Base-by-base conservation (phyloP, 2,113 vertebrate genomes). In the Antidorcas marsupialis region DNA sequence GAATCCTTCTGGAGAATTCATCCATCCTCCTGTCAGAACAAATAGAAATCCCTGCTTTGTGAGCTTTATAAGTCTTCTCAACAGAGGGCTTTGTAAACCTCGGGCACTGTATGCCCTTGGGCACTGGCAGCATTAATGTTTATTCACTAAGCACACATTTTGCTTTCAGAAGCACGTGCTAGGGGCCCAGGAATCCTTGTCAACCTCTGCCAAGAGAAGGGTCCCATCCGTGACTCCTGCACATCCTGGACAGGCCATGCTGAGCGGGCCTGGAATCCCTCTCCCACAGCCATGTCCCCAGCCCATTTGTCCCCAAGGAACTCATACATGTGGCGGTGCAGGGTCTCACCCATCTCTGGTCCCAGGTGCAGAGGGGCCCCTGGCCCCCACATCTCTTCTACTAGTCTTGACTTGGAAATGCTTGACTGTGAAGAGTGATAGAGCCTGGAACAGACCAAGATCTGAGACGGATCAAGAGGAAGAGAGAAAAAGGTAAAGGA, bases 281-380 rank as follows among this genome's bases (percentile, higher is more conserved):
- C 10, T 39, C 21, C 23, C 3, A 23, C 1, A 28, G 33, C 50
- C 12, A 3, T 0, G 2, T 33, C 81, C 11, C 57, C 64, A 76
- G 83, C 36, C 15, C 6, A 1, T 55, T 25, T 11, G 13, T 62
- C 30, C 28, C 33, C 19, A 19, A 1, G 81, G 50, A 30, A 6
- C 53, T 76, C 3, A 25, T 8, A 16, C 21, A 2, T 1, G 0
- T 0, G 53, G 7, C 1, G 17, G 0, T 1, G 0, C 19, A 33
- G 10, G 0, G 0, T 43, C 19, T 28, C 8, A 0, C 53, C 74
- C 3, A 0, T 12, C 64, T 76, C 92, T 14, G 55, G 74, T 57
- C 21, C 71, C 25, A 21, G 60, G 83, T 6, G 21, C 62, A 39
- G 19, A 47, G 43, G 45, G 3, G 8, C 15, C n/a, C 33, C 52